These are phyloP conservation scores for Brienomyrus brachyistius DNA, from an alignment of 2,113 vertebrate species.

Conservation along the genomic window DNA sequence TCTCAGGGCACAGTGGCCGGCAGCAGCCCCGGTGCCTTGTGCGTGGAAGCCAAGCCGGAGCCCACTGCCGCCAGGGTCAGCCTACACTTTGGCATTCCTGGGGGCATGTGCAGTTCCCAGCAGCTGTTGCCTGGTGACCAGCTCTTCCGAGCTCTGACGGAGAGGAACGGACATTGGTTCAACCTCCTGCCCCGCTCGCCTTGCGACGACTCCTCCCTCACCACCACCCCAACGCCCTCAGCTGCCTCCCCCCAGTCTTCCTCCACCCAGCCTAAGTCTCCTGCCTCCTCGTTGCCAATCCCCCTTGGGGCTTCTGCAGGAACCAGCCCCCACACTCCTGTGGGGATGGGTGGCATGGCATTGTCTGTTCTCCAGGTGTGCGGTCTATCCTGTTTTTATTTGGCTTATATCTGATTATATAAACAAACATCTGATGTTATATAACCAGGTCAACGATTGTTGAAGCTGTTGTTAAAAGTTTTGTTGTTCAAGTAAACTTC, in stretches of 20 bases:
- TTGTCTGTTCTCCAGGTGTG: slow-evolving; percentile 72
- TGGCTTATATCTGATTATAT: neutral
- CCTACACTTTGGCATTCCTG: slow-evolving; percentile 51
- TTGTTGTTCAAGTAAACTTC: slow-evolving; percentile 3
- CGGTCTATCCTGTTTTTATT: slow-evolving; percentile 10
- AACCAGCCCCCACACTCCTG: slow-evolving; percentile 49
- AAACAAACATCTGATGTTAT: neutral
- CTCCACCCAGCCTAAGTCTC: slow-evolving; percentile 59
- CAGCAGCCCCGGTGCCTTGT: slow-evolving; percentile 46
- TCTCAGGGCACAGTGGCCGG: slow-evolving; percentile 54
- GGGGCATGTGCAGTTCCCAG: slow-evolving; percentile 59
- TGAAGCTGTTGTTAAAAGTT: neutral
- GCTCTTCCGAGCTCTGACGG: slow-evolving; percentile 72
- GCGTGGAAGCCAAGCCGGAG: slow-evolving; percentile 55
- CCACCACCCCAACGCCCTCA: slow-evolving; percentile 45
- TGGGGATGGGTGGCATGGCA: slow-evolving; percentile 63
- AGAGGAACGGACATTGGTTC: slow-evolving; percentile 83
- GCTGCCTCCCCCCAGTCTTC: slow-evolving; percentile 50
- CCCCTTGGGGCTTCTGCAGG: slow-evolving; percentile 53
- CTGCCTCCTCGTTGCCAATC: slow-evolving; percentile 64
- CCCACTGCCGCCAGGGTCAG: slow-evolving; percentile 48
- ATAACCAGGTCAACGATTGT: neutral
- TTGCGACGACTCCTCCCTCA: slow-evolving; percentile 74
- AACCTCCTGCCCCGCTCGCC: slow-evolving; percentile 80
- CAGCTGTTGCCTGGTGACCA: slow-evolving; percentile 65